Evolutionary conservation across 2,797 vertebrate species (phyloP).

Genomic region (Rhinichthys osculus): DNA sequence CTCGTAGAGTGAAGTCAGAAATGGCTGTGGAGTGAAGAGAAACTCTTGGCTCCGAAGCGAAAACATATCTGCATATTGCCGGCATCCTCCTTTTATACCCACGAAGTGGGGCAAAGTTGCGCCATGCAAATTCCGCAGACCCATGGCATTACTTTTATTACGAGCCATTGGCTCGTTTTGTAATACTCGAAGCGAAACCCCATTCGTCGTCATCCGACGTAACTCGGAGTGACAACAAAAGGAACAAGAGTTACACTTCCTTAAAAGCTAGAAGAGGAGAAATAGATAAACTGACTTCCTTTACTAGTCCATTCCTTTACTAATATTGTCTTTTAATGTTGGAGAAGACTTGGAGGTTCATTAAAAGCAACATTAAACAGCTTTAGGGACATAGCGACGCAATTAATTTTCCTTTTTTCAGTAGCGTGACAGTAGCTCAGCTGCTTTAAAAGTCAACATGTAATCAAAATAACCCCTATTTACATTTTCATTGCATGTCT

Average conservation of each 20-base stretch:
- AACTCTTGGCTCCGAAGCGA: no score
- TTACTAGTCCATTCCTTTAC: neutral
- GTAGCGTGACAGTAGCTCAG: neutral
- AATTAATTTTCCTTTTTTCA: neutral
- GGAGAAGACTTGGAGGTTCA: neutral
- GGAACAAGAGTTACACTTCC: neutral
- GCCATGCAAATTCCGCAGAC: no score
- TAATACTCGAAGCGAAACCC: no score
- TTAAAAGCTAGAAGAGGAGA: neutral
- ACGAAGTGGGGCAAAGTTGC: no score
- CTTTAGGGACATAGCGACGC: neutral
- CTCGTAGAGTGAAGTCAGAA: no score
- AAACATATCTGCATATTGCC: no score
- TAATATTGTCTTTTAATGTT: constrained; percentile 9
- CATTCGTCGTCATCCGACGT: no score
- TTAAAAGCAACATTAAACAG: neutral
- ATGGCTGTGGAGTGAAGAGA: no score
- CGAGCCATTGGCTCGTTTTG: no score
- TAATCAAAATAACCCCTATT: neutral
- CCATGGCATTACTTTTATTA: no score
- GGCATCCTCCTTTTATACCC: no score
- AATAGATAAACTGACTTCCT: neutral
- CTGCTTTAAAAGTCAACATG: neutral
- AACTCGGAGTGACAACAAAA: no score
- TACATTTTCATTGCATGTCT: neutral